Evolutionary conservation across 2,888 invertebrate genomes (phyloP), one percentile per base, ranked within the genome.

Genomic region (Rotaria socialis): DNA sequence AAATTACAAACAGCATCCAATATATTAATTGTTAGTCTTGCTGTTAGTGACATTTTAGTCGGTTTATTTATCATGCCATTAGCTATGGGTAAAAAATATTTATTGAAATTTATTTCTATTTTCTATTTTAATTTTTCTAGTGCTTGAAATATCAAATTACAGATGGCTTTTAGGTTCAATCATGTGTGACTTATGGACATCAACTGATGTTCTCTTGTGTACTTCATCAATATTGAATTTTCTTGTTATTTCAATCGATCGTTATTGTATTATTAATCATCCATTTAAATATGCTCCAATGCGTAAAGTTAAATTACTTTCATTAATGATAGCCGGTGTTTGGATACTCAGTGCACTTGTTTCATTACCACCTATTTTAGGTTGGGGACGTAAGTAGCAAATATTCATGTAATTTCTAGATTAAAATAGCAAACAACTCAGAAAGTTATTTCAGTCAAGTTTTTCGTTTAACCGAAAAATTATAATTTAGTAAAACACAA

Each of bases 221-320:
- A 92, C 93, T 6, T 92, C 93, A 11, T 92, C 92, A 50, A 93
- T 93, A 84, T 90, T 93, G 22, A 93, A 93, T 88, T 90, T 93
- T 86, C 93, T 92, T 88, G 91, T 92, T 89, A 93, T 93, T 87
- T 92, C 92, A 85, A 91, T 93, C 27, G 93, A 93, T 88, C 89
- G 92, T 27, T 92, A 92, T 88, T 89, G 91, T 87, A 91, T 91
- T n/a, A 92, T 92, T 74, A 91, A 89, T 94, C 95, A 96, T 90
- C 97, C 97, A 47, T 92, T 98, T 89, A 95, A 96, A 90, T 97
- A 97, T 91, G 96, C 96, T 14, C 96, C 96, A 75, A 96, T 96
- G 91, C 93, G 97, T 88, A 97, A 97, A 41, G 96, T 97, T 0
- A 93, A 94, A 88, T 93, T 97, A 86, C 97, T 98, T 95, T 94